phyloP scores from a whole-genome alignment of 2,113 vertebrate species.

The Syngnathus scovelli region DNA sequence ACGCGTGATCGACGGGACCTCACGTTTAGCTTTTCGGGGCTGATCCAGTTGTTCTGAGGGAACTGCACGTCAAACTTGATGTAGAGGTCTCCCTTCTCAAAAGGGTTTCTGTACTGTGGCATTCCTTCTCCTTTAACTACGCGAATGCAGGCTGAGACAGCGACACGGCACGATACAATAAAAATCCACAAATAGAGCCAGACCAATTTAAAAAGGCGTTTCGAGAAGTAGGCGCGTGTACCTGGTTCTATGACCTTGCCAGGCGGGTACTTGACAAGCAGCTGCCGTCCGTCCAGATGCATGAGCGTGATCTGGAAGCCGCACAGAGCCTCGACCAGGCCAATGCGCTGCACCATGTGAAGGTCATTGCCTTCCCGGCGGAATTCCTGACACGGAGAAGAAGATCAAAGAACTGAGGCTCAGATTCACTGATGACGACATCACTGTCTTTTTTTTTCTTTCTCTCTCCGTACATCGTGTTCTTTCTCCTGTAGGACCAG shows the following conservation, averaged over 20 bases:
- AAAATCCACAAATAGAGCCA: too few species aligned
- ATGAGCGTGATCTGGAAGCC: slow-evolving; percentile 94
- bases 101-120: slow-evolving; percentile 97
- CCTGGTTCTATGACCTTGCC: slow-evolving; percentile 98
- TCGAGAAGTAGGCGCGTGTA: slow-evolving; percentile 36
- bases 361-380: slow-evolving; percentile 87
- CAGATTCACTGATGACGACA: neutral
- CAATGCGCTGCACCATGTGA: slow-evolving; percentile 94
- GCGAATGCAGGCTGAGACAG: slow-evolving; percentile 78
- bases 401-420: neutral
- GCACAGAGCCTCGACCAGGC: slow-evolving; percentile 93
- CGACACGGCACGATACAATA: neutral
- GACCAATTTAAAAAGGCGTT: too few species aligned
- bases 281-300: slow-evolving; percentile 90
- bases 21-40: slow-evolving; percentile 92
- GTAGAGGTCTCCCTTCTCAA: slow-evolving; percentile 97
- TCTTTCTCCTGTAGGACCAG: slow-evolving; percentile 96
- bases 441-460: neutral
- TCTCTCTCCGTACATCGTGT: slow-evolving; percentile 78
- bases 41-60: slow-evolving; percentile 98
- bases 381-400: slow-evolving; percentile 56
- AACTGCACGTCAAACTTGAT: slow-evolving; percentile 97
- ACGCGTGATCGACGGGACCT: slow-evolving; percentile 46
- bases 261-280: slow-evolving; percentile 93
- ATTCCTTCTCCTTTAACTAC: slow-evolving; percentile 94